A percentile compares a stretch with the other conserved stretches of the same genome.
These are phyloP conservation scores for Siniperca knerii DNA, from an alignment of 2,113 vertebrate species.

Conservation along the genomic window DNA sequence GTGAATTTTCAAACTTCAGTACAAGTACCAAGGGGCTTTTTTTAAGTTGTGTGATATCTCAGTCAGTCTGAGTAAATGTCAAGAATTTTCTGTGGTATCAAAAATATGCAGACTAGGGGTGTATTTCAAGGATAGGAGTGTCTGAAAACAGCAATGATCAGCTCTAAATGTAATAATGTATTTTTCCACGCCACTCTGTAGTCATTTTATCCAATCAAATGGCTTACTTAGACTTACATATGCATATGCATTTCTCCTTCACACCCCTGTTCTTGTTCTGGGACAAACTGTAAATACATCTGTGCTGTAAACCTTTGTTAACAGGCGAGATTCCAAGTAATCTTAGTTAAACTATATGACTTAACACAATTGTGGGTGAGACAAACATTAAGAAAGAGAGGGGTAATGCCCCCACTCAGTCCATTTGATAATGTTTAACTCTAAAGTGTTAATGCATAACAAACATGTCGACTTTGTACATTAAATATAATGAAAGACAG, in stretches of 20 bases:
- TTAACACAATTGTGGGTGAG: too few species aligned
- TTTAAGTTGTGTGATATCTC: too few species aligned
- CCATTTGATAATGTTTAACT: too few species aligned
- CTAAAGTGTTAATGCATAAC: not conserved
- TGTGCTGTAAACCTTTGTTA: not conserved
- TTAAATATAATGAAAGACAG: not conserved
- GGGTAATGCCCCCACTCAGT: too few species aligned
- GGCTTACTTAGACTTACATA: too few species aligned
- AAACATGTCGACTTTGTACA: not conserved
- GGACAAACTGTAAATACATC: not conserved
- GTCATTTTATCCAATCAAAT: too few species aligned
- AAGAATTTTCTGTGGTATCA: not conserved
- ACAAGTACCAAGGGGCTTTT: too few species aligned
- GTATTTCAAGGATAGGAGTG: not conserved
- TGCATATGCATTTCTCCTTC: too few species aligned
- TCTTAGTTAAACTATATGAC: not conserved
- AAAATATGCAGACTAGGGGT: not conserved
- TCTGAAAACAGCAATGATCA: not conserved
- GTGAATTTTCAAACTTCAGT: not conserved
- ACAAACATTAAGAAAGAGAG: too few species aligned
- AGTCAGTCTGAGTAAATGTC: too few species aligned
- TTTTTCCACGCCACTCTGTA: too few species aligned
- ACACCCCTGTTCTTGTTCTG: not conserved
- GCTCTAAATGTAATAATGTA: not conserved
- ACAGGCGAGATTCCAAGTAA: not conserved